Conservation (phyloP, 2,797 vertebrate genomes). For the Notolepis coatsorum region DNA sequence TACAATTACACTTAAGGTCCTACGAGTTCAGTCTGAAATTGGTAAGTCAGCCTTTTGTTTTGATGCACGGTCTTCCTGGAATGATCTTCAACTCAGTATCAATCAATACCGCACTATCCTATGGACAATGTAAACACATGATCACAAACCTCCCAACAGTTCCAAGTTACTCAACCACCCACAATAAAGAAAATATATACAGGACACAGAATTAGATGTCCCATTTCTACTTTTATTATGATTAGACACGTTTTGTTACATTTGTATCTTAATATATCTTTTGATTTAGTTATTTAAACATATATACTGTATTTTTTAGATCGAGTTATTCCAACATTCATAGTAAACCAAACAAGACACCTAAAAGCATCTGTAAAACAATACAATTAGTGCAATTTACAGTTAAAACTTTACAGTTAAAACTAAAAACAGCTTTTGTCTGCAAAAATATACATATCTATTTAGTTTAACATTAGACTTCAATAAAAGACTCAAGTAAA, state of each 20-base stretch:
- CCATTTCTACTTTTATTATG: conserved; percentile 57
- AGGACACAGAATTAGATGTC: conserved; percentile 31
- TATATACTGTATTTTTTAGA: conserved; percentile 40
- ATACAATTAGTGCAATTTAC: conserved; percentile 80
- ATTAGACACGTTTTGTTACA: conserved; percentile 64
- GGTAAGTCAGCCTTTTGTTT: too few species aligned
- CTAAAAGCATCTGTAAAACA: conserved; percentile 68
- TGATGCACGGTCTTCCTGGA: too few species aligned
- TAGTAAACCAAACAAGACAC: conserved; percentile 68
- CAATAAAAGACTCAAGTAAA: conserved; percentile 53
- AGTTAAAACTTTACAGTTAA: conserved; percentile 63
- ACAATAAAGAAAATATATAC: conserved; percentile 15
- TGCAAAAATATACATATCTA: conserved; percentile 80
- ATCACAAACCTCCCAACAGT: too few species aligned
- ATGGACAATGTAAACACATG: too few species aligned
- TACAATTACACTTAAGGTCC: too few species aligned
- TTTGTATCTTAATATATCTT: conserved; percentile 42
- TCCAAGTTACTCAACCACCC: background rate
- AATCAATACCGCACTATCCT: too few species aligned
- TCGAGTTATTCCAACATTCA: conserved; percentile 74
- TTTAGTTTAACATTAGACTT: conserved; percentile 52
- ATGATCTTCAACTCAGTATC: too few species aligned
- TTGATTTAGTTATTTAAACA: conserved; percentile 65
- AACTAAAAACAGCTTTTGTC: conserved; percentile 67
- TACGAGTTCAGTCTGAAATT: too few species aligned